A percentile compares a stretch with the other conserved stretches of the same genome.
These are phyloP conservation scores for Pristionchus maxplancki DNA, from an alignment of 2,888 invertebrate genomes.

Conservation along the genomic window DNA sequence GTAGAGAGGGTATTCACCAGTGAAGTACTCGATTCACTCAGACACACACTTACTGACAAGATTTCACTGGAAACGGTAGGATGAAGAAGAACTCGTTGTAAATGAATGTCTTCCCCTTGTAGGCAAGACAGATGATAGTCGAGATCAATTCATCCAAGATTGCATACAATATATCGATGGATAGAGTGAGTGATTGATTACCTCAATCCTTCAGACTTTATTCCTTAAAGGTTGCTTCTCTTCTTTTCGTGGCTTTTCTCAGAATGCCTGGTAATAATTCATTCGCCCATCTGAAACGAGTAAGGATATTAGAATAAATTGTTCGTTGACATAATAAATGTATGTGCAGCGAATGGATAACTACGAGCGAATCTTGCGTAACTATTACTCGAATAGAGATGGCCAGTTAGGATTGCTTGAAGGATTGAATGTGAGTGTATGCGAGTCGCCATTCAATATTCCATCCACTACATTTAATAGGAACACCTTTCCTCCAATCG, in stretches of 20 bases:
- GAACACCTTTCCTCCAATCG: not conserved
- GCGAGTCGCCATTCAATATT: not conserved
- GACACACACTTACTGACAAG: not conserved
- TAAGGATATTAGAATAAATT: conserved; percentile 8
- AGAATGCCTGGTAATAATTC: conserved; percentile 55
- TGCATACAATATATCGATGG: conserved; percentile 72
- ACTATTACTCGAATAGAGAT: conserved; percentile 22
- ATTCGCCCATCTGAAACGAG: conserved; percentile 53
- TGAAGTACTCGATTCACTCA: conserved; percentile 28
- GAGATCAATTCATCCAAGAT: conserved; percentile 76
- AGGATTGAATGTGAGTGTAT: conserved; percentile 29
- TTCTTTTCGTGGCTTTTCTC: conserved; percentile 68
- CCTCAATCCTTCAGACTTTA: not conserved
- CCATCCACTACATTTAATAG: not conserved
- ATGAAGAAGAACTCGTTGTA: not conserved
- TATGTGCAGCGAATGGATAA: conserved; percentile 4
- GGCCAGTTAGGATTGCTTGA: not conserved
- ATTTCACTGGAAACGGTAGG: conserved; percentile 11
- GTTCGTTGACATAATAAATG: not conserved
- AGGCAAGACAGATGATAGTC: conserved; percentile 69
- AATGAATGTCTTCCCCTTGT: not conserved
- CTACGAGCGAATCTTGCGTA: conserved; percentile 28
- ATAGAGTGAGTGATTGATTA: conserved; percentile 58
- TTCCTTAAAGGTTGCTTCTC: conserved; percentile 54
- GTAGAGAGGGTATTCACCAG: not conserved